Evolutionary conservation across 2,113 vertebrate genomes (phyloP).

Genomic region (Synchiropus splendidus): DNA sequence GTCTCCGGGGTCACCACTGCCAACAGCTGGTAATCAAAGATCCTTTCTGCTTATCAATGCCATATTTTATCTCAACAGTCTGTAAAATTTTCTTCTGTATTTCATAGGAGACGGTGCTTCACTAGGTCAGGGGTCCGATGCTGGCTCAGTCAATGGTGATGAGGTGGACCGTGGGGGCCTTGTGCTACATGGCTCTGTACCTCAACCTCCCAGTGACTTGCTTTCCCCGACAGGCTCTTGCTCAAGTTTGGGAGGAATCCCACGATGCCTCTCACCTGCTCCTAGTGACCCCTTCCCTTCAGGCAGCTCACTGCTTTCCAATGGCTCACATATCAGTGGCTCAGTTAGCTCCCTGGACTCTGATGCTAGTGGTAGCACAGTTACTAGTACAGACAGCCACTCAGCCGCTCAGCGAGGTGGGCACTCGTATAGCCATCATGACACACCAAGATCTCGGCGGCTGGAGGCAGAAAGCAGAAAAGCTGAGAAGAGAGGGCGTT

Average conservation of each 20-base stretch:
- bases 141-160: slow-evolving; percentile 68
- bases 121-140: slow-evolving; percentile 48
- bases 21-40: slow-evolving; percentile 49
- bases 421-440: slow-evolving; percentile 37
- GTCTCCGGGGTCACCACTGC: slow-evolving; percentile 44
- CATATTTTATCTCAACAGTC: not conserved
- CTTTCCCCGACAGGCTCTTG: slow-evolving; percentile 67
- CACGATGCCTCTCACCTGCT: slow-evolving; percentile 64
- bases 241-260: slow-evolving; percentile 68
- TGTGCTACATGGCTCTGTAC: slow-evolving; percentile 31
- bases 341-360: slow-evolving; percentile 74
- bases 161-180: slow-evolving; percentile 55
- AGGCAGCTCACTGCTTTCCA: slow-evolving; percentile 70
- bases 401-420: slow-evolving; percentile 26
- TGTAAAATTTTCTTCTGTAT: not conserved
- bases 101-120: slow-evolving; percentile 40
- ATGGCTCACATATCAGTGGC: slow-evolving; percentile 75
- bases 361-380: slow-evolving; percentile 69
- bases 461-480: slow-evolving; percentile 62
- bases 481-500: slow-evolving; percentile 64
- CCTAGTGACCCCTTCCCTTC: slow-evolving; percentile 74
- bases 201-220: slow-evolving; percentile 46
- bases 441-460: slow-evolving; percentile 43
- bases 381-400: slow-evolving; percentile 69
- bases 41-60: not conserved